A percentile compares a stretch with the other conserved stretches of the same genome.
These are phyloP conservation scores for Ptychochromis oligacanthus DNA, from an alignment of 2,113 vertebrate species.

Conservation along the genomic window DNA sequence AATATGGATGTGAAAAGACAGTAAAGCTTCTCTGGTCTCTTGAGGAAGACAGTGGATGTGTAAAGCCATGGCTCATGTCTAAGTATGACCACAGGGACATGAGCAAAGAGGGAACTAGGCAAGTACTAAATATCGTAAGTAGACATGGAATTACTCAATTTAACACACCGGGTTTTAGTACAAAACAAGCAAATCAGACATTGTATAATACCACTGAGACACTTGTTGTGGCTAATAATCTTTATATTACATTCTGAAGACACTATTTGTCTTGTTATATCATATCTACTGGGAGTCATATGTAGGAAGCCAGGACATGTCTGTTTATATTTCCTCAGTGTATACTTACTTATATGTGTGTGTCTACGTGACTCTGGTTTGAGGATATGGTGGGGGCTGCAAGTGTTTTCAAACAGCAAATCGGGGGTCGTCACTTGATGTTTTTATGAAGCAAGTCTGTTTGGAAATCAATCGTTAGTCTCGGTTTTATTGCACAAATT, in stretches of 20 bases:
- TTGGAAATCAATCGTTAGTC: conserved; percentile 87
- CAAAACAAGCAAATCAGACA: conserved; percentile 21
- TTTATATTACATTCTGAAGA: conserved; percentile 35
- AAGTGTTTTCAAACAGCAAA: conserved; percentile 35
- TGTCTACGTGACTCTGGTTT: neutral
- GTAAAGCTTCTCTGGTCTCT: conserved; percentile 27
- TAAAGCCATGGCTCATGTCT: conserved; percentile 28
- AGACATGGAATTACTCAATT: conserved; percentile 36
- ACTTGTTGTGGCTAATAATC: conserved; percentile 19
- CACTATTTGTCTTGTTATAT: conserved; percentile 24
- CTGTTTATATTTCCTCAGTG: conserved; percentile 21
- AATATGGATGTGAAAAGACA: conserved; percentile 36
- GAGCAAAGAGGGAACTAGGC: conserved; percentile 22
- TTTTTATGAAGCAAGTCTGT: conserved; percentile 84
- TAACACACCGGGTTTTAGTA: conserved; percentile 23
- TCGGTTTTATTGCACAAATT: conserved; percentile 89
- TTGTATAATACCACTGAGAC: conserved; percentile 35
- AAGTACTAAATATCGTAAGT: conserved; percentile 27
- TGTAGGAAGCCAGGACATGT: neutral
- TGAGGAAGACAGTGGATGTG: conserved; percentile 23
- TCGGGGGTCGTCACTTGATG: conserved; percentile 60
- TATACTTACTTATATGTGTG: neutral
- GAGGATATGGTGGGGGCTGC: neutral
- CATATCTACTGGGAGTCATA: conserved; percentile 19
- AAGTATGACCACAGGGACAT: conserved; percentile 39